Conservation (phyloP, 1,140 invertebrate genomes). For the Thaumetopoea pityocampa region DNA sequence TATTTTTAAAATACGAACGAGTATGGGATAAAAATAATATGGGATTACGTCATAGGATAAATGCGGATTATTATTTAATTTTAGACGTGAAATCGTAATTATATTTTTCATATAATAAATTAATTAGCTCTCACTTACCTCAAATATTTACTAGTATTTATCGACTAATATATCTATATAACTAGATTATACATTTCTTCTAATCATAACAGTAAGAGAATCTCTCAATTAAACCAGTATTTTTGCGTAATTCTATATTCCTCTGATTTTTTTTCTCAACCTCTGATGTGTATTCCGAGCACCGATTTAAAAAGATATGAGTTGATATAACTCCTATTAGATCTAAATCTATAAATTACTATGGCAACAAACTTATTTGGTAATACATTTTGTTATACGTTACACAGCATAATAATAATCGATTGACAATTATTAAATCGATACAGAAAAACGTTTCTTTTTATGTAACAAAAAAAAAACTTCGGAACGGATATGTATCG, state of each 20-base stretch:
- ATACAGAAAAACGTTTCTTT: slow-evolving; percentile 7
- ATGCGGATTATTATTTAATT: too few relatives aligned
- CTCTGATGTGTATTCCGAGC: slow-evolving; percentile 55
- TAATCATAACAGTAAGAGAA: slow-evolving; percentile 38
- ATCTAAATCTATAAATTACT: slow-evolving; percentile 56
- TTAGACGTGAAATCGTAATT: too few relatives aligned
- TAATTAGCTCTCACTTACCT: slow-evolving; percentile 5
- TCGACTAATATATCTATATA: slow-evolving; percentile 29
- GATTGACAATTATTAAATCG: too few relatives aligned
- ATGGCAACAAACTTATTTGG: slow-evolving; percentile 70
- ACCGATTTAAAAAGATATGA: slow-evolving; percentile 47
- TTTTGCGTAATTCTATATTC: slow-evolving; percentile 31
- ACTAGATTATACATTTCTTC: slow-evolving; percentile 35
- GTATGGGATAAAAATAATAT: too few relatives aligned
- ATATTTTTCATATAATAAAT: too few relatives aligned
- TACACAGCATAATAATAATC: too few relatives aligned
- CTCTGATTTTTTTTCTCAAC: slow-evolving; percentile 32
- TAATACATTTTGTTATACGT: too few relatives aligned
- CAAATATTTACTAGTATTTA: slow-evolving; percentile 7
- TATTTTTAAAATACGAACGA: too few relatives aligned
- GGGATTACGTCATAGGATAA: too few relatives aligned
- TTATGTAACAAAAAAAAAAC: slow-evolving; percentile 17
- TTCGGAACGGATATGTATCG: slow-evolving; percentile 45
- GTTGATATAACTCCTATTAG: slow-evolving; percentile 39
- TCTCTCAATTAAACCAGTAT: slow-evolving; percentile 29